Base-by-base conservation (phyloP, 2,797 vertebrate species). In the Nannoperca obscura region DNA sequence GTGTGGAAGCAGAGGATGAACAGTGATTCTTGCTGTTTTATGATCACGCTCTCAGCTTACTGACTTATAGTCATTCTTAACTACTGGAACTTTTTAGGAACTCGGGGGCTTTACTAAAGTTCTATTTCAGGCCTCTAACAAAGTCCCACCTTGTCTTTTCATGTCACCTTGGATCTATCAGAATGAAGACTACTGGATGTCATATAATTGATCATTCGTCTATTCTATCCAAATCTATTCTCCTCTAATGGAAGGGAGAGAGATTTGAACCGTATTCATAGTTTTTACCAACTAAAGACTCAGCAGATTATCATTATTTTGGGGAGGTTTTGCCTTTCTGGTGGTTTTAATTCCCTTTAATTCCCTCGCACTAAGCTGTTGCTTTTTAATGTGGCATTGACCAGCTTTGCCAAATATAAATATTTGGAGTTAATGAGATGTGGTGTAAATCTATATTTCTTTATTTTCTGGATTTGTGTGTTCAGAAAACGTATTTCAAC, bases 11-110 rank as follows among this genome's bases (percentile, higher is more conserved):
- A 62, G 49, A 76, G 38, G 42, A 44, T 2, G 52, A 72, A 64
- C 57, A 36, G 11, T 59, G 66, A 40, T n/a, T 30, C 40, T 54
- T 53, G 27, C n/a, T 50, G 40, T 66, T 80, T 52, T 34, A 19
- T 52, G 7, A 14, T 62, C 7, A 1, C 3, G 0, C 32, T 17
- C 12, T 0, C 42, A 50, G 19, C 44, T 54, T 17, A n/a, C 22
- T 24, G 3, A 62, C 36, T 1, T 34, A 27, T 2, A 3, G 38
- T n/a, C 19, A n/a, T 47, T 74, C 65, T 71, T 9, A 38, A 24
- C 20, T 10, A 2, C 52, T 64, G 42, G 20, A 77, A 13, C 40
- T 46, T 74, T 74, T 50, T 54, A 47, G 49, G 24, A 70, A 13
- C n/a, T 62, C 5, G 22, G n/a, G 9, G 57, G 47, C 47, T 38